A percentile compares a stretch with the other conserved stretches of the same genome.
These are phyloP conservation scores for Ophion obscuratus DNA, from an alignment of 2,888 invertebrate species.

Conservation along the genomic window DNA sequence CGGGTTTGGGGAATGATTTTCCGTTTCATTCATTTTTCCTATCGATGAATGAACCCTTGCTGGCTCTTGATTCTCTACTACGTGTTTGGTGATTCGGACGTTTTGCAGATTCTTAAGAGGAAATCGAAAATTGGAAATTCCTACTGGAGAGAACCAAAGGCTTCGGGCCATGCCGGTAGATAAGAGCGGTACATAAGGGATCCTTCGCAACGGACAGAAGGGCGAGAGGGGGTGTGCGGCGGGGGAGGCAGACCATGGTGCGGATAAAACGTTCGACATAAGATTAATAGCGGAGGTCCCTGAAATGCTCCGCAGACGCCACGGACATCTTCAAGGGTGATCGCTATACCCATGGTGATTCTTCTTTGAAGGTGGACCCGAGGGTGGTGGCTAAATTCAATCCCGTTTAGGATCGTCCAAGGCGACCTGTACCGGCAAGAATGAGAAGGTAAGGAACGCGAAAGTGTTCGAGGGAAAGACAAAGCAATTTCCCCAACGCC, in stretches of 20 bases:
- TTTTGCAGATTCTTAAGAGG: slow-evolving; percentile 46
- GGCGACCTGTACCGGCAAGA: slow-evolving; percentile 39
- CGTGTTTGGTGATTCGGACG: slow-evolving; percentile 4
- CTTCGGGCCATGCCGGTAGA: slow-evolving; percentile 54
- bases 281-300: slow-evolving; percentile 83
- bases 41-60: neutral
- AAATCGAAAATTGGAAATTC: slow-evolving; percentile 80
- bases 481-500: slow-evolving; percentile 28
- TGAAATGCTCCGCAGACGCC: slow-evolving; percentile 69
- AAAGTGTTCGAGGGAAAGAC: slow-evolving; percentile 36
- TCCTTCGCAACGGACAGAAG: slow-evolving; percentile 44
- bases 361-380: slow-evolving; percentile 83
- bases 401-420: slow-evolving; percentile 82
- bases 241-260: slow-evolving; percentile 66
- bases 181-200: slow-evolving; percentile 68
- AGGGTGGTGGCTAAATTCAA: slow-evolving; percentile 83
- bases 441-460: slow-evolving; percentile 34
- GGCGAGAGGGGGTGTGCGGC: slow-evolving; percentile 52
- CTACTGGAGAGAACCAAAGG: slow-evolving; percentile 74
- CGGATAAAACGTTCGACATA: slow-evolving; percentile 84
- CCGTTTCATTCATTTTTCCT: neutral
- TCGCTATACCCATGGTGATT: slow-evolving; percentile 79
- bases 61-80: slow-evolving; percentile 4
- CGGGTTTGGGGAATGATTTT: neutral
- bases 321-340: slow-evolving; percentile 71